A percentile compares a stretch with the other conserved stretches of the same genome.
phyloP scores from a whole-genome alignment of 2,113 vertebrate species.

The Pleuronectes platessa region DNA sequence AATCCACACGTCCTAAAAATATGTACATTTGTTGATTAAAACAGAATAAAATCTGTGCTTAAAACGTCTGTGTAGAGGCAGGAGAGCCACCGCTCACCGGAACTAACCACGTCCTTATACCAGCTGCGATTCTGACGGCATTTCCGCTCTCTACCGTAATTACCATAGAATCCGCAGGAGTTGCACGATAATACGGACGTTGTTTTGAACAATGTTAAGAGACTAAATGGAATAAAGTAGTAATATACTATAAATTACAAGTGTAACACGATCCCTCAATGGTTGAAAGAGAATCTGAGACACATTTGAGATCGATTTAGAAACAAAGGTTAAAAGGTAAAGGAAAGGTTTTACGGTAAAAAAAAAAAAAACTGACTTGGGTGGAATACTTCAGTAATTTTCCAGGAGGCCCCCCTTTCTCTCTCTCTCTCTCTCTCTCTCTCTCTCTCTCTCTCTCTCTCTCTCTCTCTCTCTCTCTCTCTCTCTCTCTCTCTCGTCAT shows the following conservation, averaged over 20 bases:
- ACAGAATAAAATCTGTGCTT: neutral
- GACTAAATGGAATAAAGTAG: rapidly evolving
- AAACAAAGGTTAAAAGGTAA: neutral
- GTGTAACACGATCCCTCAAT: rapidly evolving
- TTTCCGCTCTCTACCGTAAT: conserved; percentile 66
- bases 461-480: too few relatives aligned
- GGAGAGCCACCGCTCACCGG: conserved; percentile 63
- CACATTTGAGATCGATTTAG: neutral
- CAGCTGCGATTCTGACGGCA: conserved; percentile 53
- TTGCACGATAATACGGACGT: neutral
- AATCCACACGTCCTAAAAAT: neutral
- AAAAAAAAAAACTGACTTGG: neutral
- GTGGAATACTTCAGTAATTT: conserved; percentile 39
- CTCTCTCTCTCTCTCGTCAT: too few relatives aligned
- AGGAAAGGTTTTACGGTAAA: conserved; percentile 54
- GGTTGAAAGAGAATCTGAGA: rapidly evolving
- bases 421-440: too few relatives aligned
- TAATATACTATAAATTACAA: too few relatives aligned
- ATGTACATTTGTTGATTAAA: conserved; percentile 24
- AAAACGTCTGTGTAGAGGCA: conserved; percentile 1
- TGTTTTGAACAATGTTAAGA: too few relatives aligned
- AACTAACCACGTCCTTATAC: conserved; percentile 72
- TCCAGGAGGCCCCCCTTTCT: conserved; percentile 11
- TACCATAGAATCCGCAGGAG: neutral
- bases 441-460: too few relatives aligned